Evolutionary conservation across 2,888 invertebrate species (phyloP).

Genomic region (Ctena decussata): DNA sequence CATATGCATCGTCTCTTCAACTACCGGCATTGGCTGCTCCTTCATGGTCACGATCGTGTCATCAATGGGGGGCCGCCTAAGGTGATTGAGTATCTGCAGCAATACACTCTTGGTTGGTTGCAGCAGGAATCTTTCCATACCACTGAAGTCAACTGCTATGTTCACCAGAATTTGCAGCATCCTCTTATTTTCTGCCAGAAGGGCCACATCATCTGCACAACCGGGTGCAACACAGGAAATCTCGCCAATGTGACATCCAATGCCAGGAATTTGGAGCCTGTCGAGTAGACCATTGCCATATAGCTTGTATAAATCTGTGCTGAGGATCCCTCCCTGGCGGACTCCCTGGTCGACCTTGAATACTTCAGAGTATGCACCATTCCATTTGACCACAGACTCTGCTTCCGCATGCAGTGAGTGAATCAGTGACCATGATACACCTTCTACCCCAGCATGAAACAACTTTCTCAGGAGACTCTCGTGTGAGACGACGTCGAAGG

Average conservation of each 20-base stretch:
- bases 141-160: not conserved
- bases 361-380: not conserved
- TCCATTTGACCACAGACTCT: not conserved
- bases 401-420: not conserved
- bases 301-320: no score
- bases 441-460: constrained; percentile 17
- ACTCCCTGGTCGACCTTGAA: not conserved
- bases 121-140: not conserved
- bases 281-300: not conserved
- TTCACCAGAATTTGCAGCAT: not conserved
- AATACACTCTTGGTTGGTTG: not conserved
- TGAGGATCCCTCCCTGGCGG: no score
- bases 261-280: no score
- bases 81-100: not conserved
- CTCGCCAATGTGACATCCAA: no score
- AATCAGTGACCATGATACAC: constrained; percentile 3
- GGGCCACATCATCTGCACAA: no score
- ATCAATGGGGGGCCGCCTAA: no score
- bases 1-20: not conserved
- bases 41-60: not conserved
- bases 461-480: not conserved
- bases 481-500: no score
- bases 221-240: no score
- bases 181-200: no score
- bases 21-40: not conserved